These are phyloP conservation scores for Nebria brevicollis DNA, from an alignment of 2,888 invertebrate species.

Conservation along the genomic window DNA sequence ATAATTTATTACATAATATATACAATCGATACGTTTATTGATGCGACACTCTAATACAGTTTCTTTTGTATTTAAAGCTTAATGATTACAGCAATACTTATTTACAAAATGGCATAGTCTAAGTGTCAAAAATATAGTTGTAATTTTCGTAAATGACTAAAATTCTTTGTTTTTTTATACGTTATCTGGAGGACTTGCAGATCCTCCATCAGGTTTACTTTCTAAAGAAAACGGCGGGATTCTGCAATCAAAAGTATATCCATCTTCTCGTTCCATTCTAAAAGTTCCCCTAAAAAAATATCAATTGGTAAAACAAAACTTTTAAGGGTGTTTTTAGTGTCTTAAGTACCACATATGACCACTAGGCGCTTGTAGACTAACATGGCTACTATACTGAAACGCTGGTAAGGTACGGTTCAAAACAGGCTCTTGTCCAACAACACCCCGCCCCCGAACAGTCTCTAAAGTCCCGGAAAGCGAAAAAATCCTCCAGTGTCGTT, in stretches of 20 bases:
- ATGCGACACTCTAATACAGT: neutral
- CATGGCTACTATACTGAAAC: slow-evolving; percentile 98
- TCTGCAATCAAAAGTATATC: slow-evolving; percentile 95
- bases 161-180: slow-evolving; percentile 30
- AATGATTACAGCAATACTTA: neutral
- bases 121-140: neutral
- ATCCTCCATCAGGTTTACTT: slow-evolving; percentile 83
- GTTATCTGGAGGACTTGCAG: slow-evolving; percentile 59
- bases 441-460: slow-evolving; percentile 93
- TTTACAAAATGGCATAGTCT: neutral
- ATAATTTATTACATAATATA: slow-evolving; percentile 11
- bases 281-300: slow-evolving; percentile 85
- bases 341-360: slow-evolving; percentile 90
- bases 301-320: no score
- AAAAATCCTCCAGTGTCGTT: slow-evolving; percentile 98
- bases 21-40: neutral
- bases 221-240: slow-evolving; percentile 98
- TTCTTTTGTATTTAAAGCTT: slow-evolving; percentile 5
- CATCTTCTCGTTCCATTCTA: slow-evolving; percentile 96
- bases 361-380: slow-evolving; percentile 95
- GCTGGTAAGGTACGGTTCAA: slow-evolving; percentile 88
- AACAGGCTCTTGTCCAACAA: slow-evolving; percentile 98
- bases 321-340: no score
- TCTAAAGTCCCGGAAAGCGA: slow-evolving; percentile 93
- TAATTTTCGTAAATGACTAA: neutral